Conservation (phyloP, 2,113 vertebrate species). For the Serilophus lunatus region DNA sequence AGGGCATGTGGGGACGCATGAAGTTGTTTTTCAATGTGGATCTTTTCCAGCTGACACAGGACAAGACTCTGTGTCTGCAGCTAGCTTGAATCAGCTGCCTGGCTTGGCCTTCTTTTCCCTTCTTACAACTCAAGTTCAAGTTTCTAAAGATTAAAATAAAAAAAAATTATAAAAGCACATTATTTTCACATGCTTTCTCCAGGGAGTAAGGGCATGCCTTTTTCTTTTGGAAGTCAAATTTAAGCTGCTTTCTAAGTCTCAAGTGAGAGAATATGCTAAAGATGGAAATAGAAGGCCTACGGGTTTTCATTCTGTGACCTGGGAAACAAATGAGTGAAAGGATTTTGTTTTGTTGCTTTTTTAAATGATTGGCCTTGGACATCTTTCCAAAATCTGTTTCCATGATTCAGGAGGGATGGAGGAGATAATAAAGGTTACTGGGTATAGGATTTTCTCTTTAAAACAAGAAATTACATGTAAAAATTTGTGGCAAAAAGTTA, state of each 20-base stretch:
- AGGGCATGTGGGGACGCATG: not conserved
- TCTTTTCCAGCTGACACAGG: not conserved
- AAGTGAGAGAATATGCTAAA: not conserved
- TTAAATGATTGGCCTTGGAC: not conserved
- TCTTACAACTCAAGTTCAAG: not conserved
- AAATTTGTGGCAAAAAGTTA: not conserved
- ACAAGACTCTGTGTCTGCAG: not conserved
- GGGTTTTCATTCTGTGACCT: not conserved
- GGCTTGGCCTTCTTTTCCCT: not conserved
- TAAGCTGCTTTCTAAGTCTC: not conserved
- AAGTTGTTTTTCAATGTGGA: not conserved
- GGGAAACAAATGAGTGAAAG: not conserved
- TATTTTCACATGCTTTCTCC: not conserved
- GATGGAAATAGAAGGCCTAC: not conserved
- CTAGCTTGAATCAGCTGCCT: not conserved
- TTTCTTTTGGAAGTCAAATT: conserved; percentile 1
- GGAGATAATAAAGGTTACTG: not conserved
- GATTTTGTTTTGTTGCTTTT: not conserved
- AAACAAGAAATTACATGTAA: not conserved
- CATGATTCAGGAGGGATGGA: not conserved
- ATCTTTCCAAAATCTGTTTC: not conserved
- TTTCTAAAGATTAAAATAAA: not conserved
- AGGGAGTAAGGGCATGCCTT: not conserved
- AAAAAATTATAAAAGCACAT: not conserved
- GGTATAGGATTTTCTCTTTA: not conserved